phyloP scores from a whole-genome alignment of 2,113 vertebrate genomes.

The Dascyllus trimaculatus region DNA sequence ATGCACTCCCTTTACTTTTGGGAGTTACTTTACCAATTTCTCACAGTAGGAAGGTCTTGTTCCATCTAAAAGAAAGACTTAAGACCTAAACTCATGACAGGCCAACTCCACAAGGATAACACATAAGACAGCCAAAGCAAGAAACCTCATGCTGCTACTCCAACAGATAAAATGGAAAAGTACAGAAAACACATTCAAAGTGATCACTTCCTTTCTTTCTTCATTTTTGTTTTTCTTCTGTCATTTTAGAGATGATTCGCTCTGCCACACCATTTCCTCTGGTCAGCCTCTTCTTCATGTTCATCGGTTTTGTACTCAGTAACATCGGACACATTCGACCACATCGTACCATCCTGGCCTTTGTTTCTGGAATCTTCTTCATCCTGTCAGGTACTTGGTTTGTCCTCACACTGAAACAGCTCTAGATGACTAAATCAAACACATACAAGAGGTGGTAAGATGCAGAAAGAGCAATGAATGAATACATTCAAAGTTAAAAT shows the following conservation, averaged over 20 bases:
- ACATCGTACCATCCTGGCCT: constrained; percentile 95
- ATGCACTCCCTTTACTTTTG: neutral
- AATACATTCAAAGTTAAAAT: neutral
- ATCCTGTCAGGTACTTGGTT: constrained; percentile 91
- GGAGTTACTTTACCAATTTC: constrained; percentile 24
- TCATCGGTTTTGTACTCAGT: constrained; percentile 96
- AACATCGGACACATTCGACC: constrained; percentile 96
- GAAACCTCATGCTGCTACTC: constrained; percentile 1
- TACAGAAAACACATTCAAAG: neutral
- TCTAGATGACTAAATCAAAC: neutral
- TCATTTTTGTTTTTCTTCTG: neutral
- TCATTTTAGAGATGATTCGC: constrained; percentile 93
- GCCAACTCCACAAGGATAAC: neutral
- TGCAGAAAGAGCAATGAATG: neutral
- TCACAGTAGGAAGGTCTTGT: constrained; percentile 20
- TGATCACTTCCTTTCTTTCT: neutral
- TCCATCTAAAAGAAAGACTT: neutral
- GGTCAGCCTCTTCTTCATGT: constrained; percentile 99
- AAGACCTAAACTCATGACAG: constrained; percentile 2
- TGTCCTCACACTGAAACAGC: neutral
- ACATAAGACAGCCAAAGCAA: neutral
- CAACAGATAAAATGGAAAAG: neutral
- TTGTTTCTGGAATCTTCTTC: constrained; percentile 98
- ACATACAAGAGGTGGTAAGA: too few relatives aligned
- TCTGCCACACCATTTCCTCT: constrained; percentile 96